Evolutionary conservation across 2,888 invertebrate genomes (phyloP).

Genomic region (Mesorhabditis spiculigera): DNA sequence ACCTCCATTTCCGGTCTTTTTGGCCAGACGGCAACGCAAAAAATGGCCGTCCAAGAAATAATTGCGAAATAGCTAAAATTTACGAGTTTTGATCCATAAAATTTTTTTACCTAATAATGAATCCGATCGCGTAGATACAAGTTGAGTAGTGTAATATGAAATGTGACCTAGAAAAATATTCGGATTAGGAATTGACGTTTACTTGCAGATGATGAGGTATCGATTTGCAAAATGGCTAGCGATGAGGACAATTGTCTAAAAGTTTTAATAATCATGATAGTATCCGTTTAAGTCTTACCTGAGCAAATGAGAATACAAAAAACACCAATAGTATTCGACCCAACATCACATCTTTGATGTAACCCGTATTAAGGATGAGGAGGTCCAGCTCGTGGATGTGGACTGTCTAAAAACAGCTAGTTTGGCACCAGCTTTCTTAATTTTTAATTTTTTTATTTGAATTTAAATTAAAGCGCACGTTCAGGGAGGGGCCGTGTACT

Average conservation of each 20-base stretch:
- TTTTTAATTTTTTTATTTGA: no score
- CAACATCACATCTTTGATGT: conserved; percentile 1
- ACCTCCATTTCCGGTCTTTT: background rate
- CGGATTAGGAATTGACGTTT: background rate
- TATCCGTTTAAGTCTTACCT: background rate
- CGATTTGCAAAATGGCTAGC: conserved; percentile 2
- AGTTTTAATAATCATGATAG: background rate
- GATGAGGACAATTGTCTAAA: conserved; percentile 4
- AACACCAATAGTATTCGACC: background rate
- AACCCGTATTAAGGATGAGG: conserved; percentile 1
- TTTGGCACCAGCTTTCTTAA: no score
- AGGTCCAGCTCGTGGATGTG: conserved; percentile 1
- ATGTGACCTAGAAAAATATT: background rate
- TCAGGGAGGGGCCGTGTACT: no score
- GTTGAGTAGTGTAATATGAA: conserved; percentile 4
- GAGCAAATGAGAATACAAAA: conserved; percentile 2
- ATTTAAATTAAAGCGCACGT: no score
- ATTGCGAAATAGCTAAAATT: background rate
- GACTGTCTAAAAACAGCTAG: no score
- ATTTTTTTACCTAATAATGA: background rate
- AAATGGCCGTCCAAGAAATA: conserved; percentile 4
- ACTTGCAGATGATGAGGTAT: conserved; percentile 5
- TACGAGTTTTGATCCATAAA: no score
- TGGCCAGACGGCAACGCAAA: conserved; percentile 5
- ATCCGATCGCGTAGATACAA: background rate